Evolutionary conservation across 2,797 vertebrate species (phyloP).

Genomic region (Anguilla anguilla): DNA sequence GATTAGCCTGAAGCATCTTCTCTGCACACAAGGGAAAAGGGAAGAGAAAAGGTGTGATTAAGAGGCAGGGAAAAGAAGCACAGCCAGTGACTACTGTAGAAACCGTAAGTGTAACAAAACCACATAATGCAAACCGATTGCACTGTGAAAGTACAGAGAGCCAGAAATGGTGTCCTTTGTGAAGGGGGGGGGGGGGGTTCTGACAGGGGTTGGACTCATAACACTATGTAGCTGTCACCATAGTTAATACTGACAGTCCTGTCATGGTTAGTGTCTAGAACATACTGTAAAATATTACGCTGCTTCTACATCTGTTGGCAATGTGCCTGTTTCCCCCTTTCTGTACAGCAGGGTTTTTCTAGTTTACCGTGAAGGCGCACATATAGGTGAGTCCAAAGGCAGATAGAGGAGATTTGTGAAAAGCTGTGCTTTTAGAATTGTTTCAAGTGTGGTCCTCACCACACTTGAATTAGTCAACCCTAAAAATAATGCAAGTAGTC

Average conservation of each 20-base stretch:
- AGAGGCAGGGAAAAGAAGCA: background rate
- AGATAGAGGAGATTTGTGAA: no score
- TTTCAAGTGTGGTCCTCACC: no score
- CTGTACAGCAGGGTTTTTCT: background rate
- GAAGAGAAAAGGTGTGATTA: background rate
- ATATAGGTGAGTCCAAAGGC: no score
- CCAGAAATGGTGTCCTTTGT: background rate
- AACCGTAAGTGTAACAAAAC: background rate
- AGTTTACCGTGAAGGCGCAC: background rate
- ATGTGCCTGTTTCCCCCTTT: background rate
- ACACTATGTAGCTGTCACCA: background rate
- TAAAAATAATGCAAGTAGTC: no score
- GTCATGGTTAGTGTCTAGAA: background rate
- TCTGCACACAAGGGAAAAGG: background rate
- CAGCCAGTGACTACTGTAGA: background rate
- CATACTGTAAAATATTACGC: background rate
- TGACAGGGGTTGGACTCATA: background rate
- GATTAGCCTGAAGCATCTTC: background rate
- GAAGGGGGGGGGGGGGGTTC: background rate
- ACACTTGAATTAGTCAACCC: no score
- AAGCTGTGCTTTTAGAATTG: no score
- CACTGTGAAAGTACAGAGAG: background rate
- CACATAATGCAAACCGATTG: background rate
- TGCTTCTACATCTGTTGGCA: background rate
- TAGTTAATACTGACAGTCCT: background rate